Evolutionary conservation across 2,888 invertebrate species (phyloP), one percentile per base, ranked within the genome.

Genomic region (Ellobium chinense): DNA sequence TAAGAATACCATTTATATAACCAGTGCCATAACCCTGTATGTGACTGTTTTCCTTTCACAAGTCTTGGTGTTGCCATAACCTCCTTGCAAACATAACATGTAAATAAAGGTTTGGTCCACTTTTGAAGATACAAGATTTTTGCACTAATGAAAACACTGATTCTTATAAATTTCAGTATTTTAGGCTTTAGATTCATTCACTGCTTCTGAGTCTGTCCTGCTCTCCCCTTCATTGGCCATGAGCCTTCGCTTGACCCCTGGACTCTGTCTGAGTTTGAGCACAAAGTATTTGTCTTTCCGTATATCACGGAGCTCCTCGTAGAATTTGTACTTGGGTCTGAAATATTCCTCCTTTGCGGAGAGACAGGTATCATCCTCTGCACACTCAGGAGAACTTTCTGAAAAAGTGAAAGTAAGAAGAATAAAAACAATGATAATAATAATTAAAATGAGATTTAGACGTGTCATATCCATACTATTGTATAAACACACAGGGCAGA

Each of bases 291-390:
- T 86, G 34, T 90, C 90, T 63, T 86, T 84, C 54, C 89, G 82
- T 0, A 86, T 83, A 78, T 89, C 88, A 60, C 87, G 81, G 21
- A 90, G 79, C 76, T 89, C 89, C 81, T 90, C 89, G 80, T 87
- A 90, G 78, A 84, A 89, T 84, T 89, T 89, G 81, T 90, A 90
- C 75, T 88, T 89, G 54, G 89, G 90, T 76, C 87, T 85, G 72
- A 89, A 89, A 78, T 85, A 86, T 72, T 86, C 86, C 54, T 72
- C 37, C 9, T 29, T 80, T 24, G 60, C 31, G 34, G 56, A 37
- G 3, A 60, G 21, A 37, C 74, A 69, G 4, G 46, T 70, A 54
- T 54, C 63, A 31, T 74, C 74, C 9, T 60, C 62, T 37, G 80
- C 39, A 65, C 82, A 75, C 58, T 82, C 83, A 82, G 83, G 18